These are phyloP conservation scores for Cepaea hortensis DNA, from an alignment of 2,888 invertebrate genomes.

Conservation along the genomic window DNA sequence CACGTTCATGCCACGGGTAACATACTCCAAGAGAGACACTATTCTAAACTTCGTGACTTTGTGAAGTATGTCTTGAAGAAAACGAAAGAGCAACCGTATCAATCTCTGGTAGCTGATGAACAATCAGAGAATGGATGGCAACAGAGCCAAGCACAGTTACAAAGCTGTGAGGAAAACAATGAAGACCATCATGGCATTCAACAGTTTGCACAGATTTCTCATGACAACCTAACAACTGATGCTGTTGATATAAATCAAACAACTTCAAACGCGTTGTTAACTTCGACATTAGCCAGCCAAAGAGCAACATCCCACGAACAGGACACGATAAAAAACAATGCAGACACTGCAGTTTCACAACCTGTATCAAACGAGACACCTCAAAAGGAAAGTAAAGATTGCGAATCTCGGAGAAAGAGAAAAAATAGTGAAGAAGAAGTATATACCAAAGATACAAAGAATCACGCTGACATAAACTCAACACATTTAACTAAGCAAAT, in stretches of 20 bases:
- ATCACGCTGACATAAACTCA: neutral
- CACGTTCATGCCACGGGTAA: neutral
- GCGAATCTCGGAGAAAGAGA: neutral
- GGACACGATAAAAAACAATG: neutral
- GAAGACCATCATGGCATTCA: too few relatives aligned
- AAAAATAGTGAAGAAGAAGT: neutral
- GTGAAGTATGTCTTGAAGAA: neutral
- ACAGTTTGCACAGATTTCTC: neutral
- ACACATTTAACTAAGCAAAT: neutral
- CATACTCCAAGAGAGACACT: neutral
- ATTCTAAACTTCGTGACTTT: neutral
- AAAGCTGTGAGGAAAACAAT: neutral
- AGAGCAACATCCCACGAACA: neutral
- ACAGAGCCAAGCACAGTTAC: neutral
- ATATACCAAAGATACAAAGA: neutral
- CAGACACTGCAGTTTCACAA: neutral
- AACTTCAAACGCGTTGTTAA: neutral
- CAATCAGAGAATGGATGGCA: neutral
- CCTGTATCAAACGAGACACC: too few relatives aligned
- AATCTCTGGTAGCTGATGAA: neutral
- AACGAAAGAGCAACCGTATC: neutral
- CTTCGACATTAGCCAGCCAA: neutral
- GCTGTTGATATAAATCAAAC: neutral
- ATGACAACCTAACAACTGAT: neutral
- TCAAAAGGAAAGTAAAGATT: too few relatives aligned